Percentiles rank a stretch among this genome's conserved stretches.
Conservation (phyloP, 2,113 vertebrate species). For the Pitta sordida region DNA sequence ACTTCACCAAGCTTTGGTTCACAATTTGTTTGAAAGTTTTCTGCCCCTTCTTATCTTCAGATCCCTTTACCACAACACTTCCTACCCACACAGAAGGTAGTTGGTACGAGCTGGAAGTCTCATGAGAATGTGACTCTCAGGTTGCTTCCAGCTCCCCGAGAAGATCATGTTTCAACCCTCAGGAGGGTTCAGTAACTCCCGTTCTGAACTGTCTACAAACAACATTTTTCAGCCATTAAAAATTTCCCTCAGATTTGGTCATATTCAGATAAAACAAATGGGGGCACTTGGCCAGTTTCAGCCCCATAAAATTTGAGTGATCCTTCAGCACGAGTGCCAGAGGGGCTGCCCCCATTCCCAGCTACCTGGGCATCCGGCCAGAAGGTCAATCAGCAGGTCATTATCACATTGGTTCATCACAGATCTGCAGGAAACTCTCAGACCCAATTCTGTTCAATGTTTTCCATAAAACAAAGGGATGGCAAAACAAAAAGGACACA, state of each 20-base stretch:
- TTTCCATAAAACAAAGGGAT: background rate
- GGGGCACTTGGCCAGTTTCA: background rate
- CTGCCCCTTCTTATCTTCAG: constrained; percentile 13
- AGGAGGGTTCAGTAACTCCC: background rate
- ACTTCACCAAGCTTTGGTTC: background rate
- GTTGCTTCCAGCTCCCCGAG: constrained; percentile 13
- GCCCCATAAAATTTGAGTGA: background rate
- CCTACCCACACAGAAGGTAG: constrained; percentile 16
- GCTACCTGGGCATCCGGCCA: background rate
- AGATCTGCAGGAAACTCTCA: background rate
- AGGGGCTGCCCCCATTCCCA: background rate
- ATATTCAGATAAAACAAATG: background rate
- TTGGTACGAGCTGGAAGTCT: constrained; percentile 10
- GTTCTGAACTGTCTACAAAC: background rate
- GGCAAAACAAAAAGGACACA: background rate
- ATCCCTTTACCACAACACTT: background rate
- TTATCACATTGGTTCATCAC: background rate
- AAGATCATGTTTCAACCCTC: background rate
- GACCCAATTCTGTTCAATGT: background rate
- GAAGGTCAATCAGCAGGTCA: background rate
- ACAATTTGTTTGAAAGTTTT: background rate
- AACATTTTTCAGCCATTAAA: background rate
- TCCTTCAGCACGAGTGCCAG: background rate
- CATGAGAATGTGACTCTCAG: background rate
- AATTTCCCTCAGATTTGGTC: background rate